Evolutionary conservation across 2,797 vertebrate genomes (phyloP).

Genomic region (Xyrichtys novacula): DNA sequence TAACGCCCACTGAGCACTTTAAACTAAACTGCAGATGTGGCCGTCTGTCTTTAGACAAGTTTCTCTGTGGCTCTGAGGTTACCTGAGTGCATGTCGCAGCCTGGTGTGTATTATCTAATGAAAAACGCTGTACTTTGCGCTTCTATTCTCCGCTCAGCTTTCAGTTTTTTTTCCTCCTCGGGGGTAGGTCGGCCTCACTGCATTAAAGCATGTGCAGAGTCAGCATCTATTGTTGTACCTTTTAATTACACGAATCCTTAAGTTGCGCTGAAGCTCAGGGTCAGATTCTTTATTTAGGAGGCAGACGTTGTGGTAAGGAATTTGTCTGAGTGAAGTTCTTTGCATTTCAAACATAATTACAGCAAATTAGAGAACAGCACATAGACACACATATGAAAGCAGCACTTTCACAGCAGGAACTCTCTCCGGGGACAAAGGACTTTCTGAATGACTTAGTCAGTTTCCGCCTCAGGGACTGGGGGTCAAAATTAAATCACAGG

Average conservation of each 20-base stretch:
- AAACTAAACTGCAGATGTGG: not conserved
- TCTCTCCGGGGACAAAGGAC: not conserved
- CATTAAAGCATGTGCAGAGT: slow-evolving; percentile 7
- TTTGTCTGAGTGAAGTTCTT: slow-evolving; percentile 2
- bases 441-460: not conserved
- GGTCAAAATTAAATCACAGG: not conserved
- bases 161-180: slow-evolving; percentile 19
- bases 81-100: slow-evolving; percentile 16
- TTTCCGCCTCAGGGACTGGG: not conserved
- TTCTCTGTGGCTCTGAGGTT: slow-evolving; percentile 19
- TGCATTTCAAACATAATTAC: not conserved
- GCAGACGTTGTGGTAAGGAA: not conserved
- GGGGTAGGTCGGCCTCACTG: no score
- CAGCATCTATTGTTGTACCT: slow-evolving; percentile 10
- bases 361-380: not conserved
- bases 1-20: not conserved
- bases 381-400: not conserved
- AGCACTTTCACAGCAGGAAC: not conserved
- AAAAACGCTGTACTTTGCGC: slow-evolving; percentile 21
- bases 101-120: slow-evolving; percentile 43
- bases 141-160: slow-evolving; percentile 13
- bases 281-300: slow-evolving; percentile 5
- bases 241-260: slow-evolving; percentile 10
- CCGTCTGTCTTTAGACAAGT: slow-evolving; percentile 15
- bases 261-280: not conserved